Conservation (phyloP, 2,797 vertebrate genomes). For the Tapera naevia region DNA sequence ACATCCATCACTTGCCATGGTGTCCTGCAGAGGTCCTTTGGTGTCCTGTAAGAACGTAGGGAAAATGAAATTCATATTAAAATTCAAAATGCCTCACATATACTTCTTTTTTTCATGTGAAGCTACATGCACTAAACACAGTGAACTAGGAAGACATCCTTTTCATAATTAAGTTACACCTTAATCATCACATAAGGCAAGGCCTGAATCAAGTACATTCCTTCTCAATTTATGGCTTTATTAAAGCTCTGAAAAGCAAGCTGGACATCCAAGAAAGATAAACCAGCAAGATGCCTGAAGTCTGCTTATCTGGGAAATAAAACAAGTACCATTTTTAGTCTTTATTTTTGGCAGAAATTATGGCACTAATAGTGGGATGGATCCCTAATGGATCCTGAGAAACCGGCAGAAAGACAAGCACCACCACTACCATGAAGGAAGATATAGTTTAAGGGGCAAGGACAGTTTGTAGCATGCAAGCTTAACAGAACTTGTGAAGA, state of each 20-base stretch:
- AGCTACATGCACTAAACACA: accelerated
- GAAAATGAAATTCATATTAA: background rate
- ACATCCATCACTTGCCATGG: slow-evolving; percentile 77
- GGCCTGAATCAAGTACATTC: background rate
- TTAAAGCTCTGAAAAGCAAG: background rate
- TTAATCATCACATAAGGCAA: background rate
- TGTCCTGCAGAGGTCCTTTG: slow-evolving; percentile 75
- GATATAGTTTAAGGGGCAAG: background rate
- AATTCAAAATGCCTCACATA: background rate
- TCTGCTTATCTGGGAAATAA: background rate
- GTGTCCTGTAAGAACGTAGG: slow-evolving; percentile 76
- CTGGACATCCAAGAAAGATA: background rate
- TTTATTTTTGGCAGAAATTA: background rate
- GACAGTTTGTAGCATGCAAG: background rate
- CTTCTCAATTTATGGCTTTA: background rate
- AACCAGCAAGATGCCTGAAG: background rate
- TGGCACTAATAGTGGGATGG: background rate
- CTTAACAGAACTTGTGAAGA: background rate
- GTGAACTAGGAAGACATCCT: background rate
- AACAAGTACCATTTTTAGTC: background rate
- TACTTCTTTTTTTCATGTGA: background rate
- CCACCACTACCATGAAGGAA: background rate
- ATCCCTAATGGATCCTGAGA: background rate
- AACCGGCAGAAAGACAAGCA: background rate
- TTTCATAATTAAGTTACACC: accelerated